Evolutionary conservation across 2,888 invertebrate species (phyloP).

Genomic region (Drosophila sordidapex): DNA sequence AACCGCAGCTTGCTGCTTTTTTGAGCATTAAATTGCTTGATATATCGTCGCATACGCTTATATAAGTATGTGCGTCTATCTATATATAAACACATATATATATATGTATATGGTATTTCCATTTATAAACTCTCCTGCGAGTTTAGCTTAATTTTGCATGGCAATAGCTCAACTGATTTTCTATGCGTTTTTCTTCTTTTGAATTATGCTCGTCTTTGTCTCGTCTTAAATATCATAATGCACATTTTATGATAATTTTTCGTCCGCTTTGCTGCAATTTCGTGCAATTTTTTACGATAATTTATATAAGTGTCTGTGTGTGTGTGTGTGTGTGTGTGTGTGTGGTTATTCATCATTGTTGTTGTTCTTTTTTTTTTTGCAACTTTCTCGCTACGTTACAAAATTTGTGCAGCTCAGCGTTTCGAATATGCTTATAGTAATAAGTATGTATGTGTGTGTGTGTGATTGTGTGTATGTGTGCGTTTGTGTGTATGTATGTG

Average conservation of each 20-base stretch:
- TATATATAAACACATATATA: not conserved
- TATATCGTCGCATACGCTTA: conserved; percentile 56
- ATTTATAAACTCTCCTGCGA: conserved; percentile 35
- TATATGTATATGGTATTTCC: conserved; percentile 2
- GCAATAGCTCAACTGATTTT: conserved; percentile 24
- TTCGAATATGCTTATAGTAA: conserved; percentile 58
- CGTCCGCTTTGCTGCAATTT: conserved; percentile 78
- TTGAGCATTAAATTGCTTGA: conserved; percentile 79
- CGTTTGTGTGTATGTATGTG: conserved; percentile 18
- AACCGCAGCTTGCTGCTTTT: conserved; percentile 64
- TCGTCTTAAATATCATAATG: conserved; percentile 78
- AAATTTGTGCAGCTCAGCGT: conserved; percentile 62
- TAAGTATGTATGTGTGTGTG: conserved; percentile 22
- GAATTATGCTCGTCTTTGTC: conserved; percentile 77
- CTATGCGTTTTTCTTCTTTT: conserved; percentile 36
- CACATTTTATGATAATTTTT: conserved; percentile 79
- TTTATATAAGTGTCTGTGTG: conserved; percentile 57
- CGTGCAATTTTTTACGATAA: conserved; percentile 73
- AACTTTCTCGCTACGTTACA: conserved; percentile 57
- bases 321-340: conserved; percentile 32
- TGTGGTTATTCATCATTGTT: conserved; percentile 43
- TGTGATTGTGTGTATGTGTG: conserved; percentile 33
- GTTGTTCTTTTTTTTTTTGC: conserved; percentile 26
- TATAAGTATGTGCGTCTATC: conserved; percentile 1
- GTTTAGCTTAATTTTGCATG: conserved; percentile 43